Evolutionary conservation across 2,797 vertebrate species (phyloP).

Genomic region (Eutrigla gurnardus): DNA sequence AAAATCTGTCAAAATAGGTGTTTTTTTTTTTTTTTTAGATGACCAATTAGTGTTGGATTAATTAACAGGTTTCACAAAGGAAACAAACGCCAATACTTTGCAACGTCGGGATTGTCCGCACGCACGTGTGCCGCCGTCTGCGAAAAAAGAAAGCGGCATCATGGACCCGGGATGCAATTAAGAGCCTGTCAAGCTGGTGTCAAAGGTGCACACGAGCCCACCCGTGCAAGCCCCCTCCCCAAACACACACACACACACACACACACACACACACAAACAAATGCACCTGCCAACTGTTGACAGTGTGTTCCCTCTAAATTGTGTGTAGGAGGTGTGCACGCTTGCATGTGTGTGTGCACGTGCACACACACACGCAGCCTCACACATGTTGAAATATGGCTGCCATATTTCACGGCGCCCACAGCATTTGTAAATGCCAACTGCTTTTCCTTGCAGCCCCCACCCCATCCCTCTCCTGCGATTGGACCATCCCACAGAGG

Average conservation of each 20-base stretch:
- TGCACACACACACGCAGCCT: slow-evolving; percentile 16
- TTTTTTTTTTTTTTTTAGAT: slow-evolving; percentile 46
- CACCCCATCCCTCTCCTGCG: slow-evolving; percentile 40
- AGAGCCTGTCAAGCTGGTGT: slow-evolving; percentile 76
- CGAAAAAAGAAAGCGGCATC: slow-evolving; percentile 54
- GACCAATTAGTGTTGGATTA: slow-evolving; percentile 44
- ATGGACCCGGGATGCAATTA: slow-evolving; percentile 77
- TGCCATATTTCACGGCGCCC: slow-evolving; percentile 72
- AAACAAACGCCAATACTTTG: slow-evolving; percentile 34
- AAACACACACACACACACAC: slow-evolving; percentile 14
- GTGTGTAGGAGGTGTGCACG: slow-evolving; percentile 33
- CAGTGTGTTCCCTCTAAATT: slow-evolving; percentile 26
- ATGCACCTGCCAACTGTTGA: slow-evolving; percentile 63
- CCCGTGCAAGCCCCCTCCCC: slow-evolving; percentile 31
- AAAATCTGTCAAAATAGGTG: slow-evolving; percentile 12
- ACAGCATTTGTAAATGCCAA: slow-evolving; percentile 81
- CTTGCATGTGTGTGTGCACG: not conserved
- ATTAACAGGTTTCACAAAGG: slow-evolving; percentile 45
- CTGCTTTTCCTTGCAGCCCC: slow-evolving; percentile 54
- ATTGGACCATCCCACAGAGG: slow-evolving; percentile 69
- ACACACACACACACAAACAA: slow-evolving; percentile 42
- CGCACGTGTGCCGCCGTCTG: slow-evolving; percentile 29
- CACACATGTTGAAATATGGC: slow-evolving; percentile 76
- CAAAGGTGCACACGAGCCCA: slow-evolving; percentile 70
- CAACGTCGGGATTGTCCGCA: slow-evolving; percentile 8